Conservation (phyloP, 1,140 invertebrate species). For the Diabrotica virgifera region DNA sequence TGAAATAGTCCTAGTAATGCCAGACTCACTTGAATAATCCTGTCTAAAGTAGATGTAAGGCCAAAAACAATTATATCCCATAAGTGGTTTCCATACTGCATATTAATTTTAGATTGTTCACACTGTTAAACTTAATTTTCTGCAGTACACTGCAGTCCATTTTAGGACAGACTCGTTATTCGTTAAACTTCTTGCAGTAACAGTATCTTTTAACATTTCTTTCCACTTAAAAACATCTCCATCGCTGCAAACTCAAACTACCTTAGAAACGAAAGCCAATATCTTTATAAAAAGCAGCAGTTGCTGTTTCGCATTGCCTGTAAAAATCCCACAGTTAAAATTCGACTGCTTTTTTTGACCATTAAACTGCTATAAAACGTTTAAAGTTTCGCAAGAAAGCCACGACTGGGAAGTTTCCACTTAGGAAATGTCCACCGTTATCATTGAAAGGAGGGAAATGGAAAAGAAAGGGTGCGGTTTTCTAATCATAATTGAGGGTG, state of each 20-base stretch:
- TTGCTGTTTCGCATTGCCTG: conserved; percentile 12
- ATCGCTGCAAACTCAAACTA: neutral
- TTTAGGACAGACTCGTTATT: too few relatives aligned
- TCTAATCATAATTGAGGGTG: conserved; percentile 18
- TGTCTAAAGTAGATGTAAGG: too few relatives aligned
- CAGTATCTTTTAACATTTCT: too few relatives aligned
- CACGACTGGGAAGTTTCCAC: conserved; percentile 21
- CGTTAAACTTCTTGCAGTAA: too few relatives aligned
- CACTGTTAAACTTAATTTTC: too few relatives aligned
- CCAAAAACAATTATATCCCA: too few relatives aligned
- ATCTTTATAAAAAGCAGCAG: conserved; percentile 3
- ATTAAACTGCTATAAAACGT: conserved; percentile 23
- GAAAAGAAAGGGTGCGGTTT: conserved; percentile 9
- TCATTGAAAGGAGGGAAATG: conserved; percentile 15
- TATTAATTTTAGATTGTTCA: too few relatives aligned
- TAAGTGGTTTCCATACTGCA: too few relatives aligned
- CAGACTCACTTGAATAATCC: too few relatives aligned
- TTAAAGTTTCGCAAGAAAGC: conserved; percentile 18
- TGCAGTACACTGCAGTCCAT: too few relatives aligned
- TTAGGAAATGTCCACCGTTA: conserved; percentile 25
- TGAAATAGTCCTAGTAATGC: too few relatives aligned
- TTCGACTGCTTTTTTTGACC: conserved; percentile 19
- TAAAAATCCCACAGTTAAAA: conserved; percentile 11
- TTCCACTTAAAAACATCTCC: neutral
- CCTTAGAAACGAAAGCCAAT: neutral